Percentiles rank a stretch among this genome's conserved stretches.
These are phyloP conservation scores for rabbit (Oryctolagus cuniculus) DNA, from an alignment of 2,113 vertebrate species.

Conservation along the genomic window mOryCun1.1 NC_091433.1:105532001-105532500, in stretches of 20 bases:
- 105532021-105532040: slow-evolving; percentile 80
- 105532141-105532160: slow-evolving; percentile 72
- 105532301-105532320: not conserved
- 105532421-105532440: not conserved
- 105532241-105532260: slow-evolving; percentile 6
- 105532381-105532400: not conserved
- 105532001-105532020: slow-evolving; percentile 45
- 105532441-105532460: not conserved
- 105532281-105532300: not conserved
- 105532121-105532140: not conserved
- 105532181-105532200: slow-evolving; percentile 26
- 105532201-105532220: slow-evolving; percentile 61
- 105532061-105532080: slow-evolving; percentile 71
- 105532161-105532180: slow-evolving; percentile 11
- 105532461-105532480: not conserved
- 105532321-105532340: not conserved
- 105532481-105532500: not conserved
- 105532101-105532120: not conserved
- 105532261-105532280: not conserved
- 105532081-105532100: not conserved
- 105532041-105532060: slow-evolving; percentile 78
- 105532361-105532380: not conserved
- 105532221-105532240: slow-evolving; percentile 36
- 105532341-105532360: no score
- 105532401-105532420: not conserved